Conservation (phyloP, 2,113 vertebrate genomes). For the Oceanites oceanicus region DNA sequence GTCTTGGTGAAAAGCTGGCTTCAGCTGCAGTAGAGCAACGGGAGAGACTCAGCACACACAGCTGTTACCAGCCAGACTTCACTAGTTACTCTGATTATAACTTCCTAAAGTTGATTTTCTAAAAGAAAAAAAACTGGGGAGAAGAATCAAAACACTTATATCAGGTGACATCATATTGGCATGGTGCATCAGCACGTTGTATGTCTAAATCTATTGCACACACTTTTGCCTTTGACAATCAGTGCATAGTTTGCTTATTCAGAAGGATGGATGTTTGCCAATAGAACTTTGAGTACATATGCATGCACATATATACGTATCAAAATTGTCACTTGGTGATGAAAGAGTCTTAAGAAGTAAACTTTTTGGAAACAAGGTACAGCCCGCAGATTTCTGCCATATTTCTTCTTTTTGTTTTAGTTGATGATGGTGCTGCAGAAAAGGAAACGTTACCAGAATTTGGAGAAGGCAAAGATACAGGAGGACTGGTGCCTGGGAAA, state of each 20-base stretch:
- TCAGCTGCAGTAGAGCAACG: not conserved
- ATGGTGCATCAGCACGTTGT: not conserved
- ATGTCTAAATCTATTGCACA: not conserved
- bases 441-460: slow-evolving; percentile 94
- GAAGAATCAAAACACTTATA: not conserved
- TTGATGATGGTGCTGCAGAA: slow-evolving; percentile 95
- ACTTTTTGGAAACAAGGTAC: not conserved
- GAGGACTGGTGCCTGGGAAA: slow-evolving; percentile 88
- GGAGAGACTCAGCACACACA: rapidly evolving
- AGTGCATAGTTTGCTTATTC: not conserved
- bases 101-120: not conserved
- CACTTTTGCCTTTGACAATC: not conserved
- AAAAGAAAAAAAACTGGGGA: not conserved
- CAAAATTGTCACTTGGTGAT: not conserved
- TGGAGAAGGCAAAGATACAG: slow-evolving; percentile 93
- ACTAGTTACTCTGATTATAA: not conserved
- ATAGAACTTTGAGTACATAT: not conserved
- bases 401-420: slow-evolving; percentile 70
- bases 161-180: not conserved
- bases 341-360: not conserved
- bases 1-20: not conserved
- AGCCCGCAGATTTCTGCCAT: not conserved
- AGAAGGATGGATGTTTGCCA: not conserved
- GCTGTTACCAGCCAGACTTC: not conserved
- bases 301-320: not conserved